Evolutionary conservation across 2,888 invertebrate genomes (phyloP).

Genomic region (Pediacus dermestoides): DNA sequence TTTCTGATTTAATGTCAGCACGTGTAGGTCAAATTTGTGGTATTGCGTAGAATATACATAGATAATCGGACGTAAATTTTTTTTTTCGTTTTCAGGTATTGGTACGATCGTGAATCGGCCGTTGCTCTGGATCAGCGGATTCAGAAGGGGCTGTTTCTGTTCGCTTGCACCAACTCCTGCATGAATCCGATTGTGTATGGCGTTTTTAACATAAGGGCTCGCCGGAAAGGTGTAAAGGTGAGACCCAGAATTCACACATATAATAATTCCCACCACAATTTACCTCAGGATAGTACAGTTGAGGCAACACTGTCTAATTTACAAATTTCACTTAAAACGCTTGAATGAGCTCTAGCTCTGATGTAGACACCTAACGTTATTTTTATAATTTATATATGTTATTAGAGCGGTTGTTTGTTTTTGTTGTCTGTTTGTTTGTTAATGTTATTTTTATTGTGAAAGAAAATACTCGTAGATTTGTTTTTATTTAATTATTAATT

Average conservation of each 20-base stretch:
- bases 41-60: too few species aligned
- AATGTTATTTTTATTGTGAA: too few species aligned
- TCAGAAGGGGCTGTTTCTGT: constrained; percentile 84
- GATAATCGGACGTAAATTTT: too few species aligned
- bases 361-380: not conserved
- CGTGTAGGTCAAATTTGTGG: too few species aligned
- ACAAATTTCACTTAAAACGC: constrained; percentile 40
- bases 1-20: too few species aligned
- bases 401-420: not conserved
- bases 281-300: constrained; percentile 9
- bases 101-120: constrained; percentile 73
- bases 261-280: constrained; percentile 27
- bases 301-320: constrained; percentile 42
- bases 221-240: constrained; percentile 45
- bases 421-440: too few species aligned
- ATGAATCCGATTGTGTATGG: constrained; percentile 97
- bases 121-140: constrained; percentile 68
- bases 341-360: constrained; percentile 28
- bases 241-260: constrained; percentile 44
- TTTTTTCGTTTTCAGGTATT: constrained; percentile 71
- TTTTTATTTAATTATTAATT: too few species aligned
- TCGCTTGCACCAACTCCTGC: constrained; percentile 94
- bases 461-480: too few species aligned
- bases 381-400: too few species aligned
- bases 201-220: constrained; percentile 71